Conservation (phyloP, 1,140 invertebrate genomes). For the Nymphalis io region DNA sequence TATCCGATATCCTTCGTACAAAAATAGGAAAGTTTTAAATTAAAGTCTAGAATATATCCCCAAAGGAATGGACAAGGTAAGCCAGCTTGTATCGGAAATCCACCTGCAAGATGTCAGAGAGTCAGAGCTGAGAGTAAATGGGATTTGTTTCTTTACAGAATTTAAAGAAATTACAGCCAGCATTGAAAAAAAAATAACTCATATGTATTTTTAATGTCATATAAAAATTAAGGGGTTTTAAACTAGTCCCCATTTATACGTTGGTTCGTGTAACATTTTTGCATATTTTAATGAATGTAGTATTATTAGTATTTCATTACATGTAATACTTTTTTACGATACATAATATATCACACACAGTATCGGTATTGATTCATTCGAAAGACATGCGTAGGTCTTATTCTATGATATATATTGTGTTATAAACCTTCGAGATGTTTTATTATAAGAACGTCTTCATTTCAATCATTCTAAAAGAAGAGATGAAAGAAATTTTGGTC, state of each 20-base stretch:
- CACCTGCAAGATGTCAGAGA: conserved; percentile 29
- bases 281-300: no score
- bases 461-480: conserved; percentile 7
- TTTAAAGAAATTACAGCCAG: not conserved
- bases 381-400: conserved; percentile 11
- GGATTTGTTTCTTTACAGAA: conserved; percentile 3
- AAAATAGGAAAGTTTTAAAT: conserved; percentile 43
- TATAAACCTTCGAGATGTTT: not conserved
- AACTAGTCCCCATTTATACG: no score
- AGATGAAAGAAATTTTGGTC: conserved; percentile 24
- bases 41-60: conserved; percentile 32
- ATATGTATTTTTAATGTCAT: no score
- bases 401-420: not conserved
- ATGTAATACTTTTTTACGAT: no score
- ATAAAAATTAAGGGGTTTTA: no score
- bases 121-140: not conserved
- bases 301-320: no score
- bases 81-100: conserved; percentile 25
- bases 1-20: conserved; percentile 32
- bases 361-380: conserved; percentile 6
- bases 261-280: no score
- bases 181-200: not conserved
- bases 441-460: conserved; percentile 9
- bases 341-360: not conserved
- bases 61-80: conserved; percentile 20